These are phyloP conservation scores for Spatulosminthurus flaviceps DNA, from an alignment of 2,888 invertebrate species.

Conservation along the genomic window DNA sequence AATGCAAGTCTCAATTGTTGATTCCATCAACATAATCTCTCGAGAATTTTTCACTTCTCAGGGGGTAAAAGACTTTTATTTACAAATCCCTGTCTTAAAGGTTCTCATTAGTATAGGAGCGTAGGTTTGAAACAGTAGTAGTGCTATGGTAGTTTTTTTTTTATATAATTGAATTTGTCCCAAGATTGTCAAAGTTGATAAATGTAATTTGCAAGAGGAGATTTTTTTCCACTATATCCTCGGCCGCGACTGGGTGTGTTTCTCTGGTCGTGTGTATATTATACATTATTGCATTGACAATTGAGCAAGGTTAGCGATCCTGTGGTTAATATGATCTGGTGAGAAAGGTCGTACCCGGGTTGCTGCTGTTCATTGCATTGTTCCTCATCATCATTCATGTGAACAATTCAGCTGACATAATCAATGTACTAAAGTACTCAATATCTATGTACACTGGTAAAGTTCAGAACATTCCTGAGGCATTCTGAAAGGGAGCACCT, in stretches of 20 bases:
- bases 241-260: slow-evolving; percentile 1
- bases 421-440: no score
- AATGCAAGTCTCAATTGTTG: not conserved
- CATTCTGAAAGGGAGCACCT: no score
- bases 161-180: not conserved
- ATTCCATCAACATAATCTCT: slow-evolving; percentile 6
- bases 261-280: no score
- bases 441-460: no score
- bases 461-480: no score
- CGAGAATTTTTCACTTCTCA: not conserved
- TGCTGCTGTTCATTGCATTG: not conserved
- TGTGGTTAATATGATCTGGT: not conserved
- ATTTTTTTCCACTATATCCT: not conserved
- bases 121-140: no score
- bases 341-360: slow-evolving; percentile 18
- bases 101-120: not conserved
- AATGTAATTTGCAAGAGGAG: not conserved
- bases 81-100: not conserved
- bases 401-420: no score
- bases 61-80: not conserved
- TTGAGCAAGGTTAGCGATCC: slow-evolving; percentile 10
- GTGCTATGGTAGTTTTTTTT: no score
- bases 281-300: not conserved
- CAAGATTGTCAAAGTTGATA: not conserved
- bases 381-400: not conserved